phyloP scores from a whole-genome alignment of 2,888 invertebrate genomes.

The Seira ritae region DNA sequence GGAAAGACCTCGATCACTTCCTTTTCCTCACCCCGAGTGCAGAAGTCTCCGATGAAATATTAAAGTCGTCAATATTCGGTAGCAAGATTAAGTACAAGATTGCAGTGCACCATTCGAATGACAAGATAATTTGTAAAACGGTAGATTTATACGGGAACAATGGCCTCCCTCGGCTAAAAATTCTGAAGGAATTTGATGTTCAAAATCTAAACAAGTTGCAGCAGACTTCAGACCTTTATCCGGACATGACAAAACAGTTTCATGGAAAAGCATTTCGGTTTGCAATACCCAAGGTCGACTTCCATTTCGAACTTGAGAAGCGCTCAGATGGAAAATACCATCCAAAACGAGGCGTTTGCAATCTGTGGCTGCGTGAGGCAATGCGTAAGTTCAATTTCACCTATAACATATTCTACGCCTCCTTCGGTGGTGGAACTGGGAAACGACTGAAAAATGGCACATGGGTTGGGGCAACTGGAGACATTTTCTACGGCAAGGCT shows the following conservation, averaged over 20 bases:
- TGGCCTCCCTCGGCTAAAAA: no score
- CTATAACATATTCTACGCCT: background rate
- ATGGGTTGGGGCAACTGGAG: constrained; percentile 21
- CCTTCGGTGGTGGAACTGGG: constrained; percentile 4
- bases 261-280: constrained; percentile 10
- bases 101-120: background rate
- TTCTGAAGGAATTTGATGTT: no score
- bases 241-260: background rate
- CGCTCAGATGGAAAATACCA: background rate
- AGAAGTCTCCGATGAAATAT: no score
- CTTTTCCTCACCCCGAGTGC: no score
- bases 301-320: constrained; percentile 3
- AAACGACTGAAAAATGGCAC: background rate
- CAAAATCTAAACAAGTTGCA: no score
- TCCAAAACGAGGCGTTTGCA: constrained; percentile 22
- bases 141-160: background rate
- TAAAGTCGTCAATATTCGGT: background rate
- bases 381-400: constrained; percentile 15
- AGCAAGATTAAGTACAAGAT: constrained; percentile 1
- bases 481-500: constrained; percentile 22
- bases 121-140: background rate
- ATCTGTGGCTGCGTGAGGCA: constrained; percentile 15
- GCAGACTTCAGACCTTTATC: background rate
- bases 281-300: constrained; percentile 24
- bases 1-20: no score